These are phyloP conservation scores for Neopipo cinnamomea DNA, from an alignment of 2,113 vertebrate genomes.

Conservation along the genomic window DNA sequence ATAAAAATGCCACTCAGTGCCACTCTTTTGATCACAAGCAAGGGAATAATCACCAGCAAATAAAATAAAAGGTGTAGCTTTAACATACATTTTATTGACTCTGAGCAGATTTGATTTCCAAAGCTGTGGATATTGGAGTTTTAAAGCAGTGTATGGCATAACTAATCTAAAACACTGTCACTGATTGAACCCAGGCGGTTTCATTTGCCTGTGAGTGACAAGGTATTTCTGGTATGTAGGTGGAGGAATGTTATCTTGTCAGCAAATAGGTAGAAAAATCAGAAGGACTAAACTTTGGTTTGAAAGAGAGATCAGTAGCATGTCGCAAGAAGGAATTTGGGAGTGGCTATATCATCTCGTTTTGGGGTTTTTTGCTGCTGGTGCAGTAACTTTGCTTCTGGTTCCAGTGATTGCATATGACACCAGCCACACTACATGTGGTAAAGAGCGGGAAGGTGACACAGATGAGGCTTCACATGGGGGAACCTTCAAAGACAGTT, in stretches of 20 bases:
- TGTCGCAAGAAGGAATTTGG: neutral
- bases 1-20: neutral
- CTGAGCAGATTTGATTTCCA: neutral
- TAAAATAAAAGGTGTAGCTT: neutral
- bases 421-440: rapidly evolving
- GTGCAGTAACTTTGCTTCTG: neutral
- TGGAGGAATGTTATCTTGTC: neutral
- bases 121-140: neutral
- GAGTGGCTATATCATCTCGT: neutral
- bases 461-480: rapidly evolving
- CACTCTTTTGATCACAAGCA: neutral
- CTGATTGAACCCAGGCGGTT: rapidly evolving
- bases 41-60: neutral
- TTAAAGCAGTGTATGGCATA: neutral
- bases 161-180: neutral
- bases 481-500: rapidly evolving
- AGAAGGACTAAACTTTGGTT: neutral
- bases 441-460: neutral
- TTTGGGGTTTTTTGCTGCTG: neutral
- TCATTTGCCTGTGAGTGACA: neutral
- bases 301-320: neutral
- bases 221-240: neutral
- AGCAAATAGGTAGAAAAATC: neutral
- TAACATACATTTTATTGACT: neutral
- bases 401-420: neutral